These are phyloP conservation scores for Cyphomyrus plagiostoma DNA, from an alignment of 2,113 vertebrate species.

Conservation along the genomic window DNA sequence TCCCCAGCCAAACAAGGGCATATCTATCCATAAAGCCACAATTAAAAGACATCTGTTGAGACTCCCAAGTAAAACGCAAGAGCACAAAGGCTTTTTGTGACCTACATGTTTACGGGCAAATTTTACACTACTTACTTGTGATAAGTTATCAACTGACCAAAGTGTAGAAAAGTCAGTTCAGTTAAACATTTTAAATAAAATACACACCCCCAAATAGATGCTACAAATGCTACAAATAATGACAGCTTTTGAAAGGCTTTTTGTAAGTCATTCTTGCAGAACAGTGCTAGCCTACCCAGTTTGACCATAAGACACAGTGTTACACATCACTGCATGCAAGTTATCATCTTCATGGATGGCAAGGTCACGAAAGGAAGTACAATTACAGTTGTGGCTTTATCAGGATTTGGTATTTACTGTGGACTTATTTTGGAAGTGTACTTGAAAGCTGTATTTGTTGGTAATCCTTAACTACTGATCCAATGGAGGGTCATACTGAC, in stretches of 20 bases:
- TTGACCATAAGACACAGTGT: not conserved
- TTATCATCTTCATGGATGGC: not conserved
- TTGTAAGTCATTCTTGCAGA: not conserved
- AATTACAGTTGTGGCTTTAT: not conserved
- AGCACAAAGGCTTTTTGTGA: not conserved
- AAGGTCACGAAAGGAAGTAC: not conserved
- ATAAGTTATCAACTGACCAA: not conserved
- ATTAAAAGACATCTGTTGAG: not conserved
- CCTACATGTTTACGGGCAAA: not conserved
- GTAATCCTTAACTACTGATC: not conserved
- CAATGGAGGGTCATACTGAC: not conserved
- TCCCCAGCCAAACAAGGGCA: not conserved
- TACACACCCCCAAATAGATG: not conserved
- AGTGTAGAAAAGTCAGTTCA: not conserved
- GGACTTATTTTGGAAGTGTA: not conserved
- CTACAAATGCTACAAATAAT: not conserved
- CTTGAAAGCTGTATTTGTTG: not conserved
- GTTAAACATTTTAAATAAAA: not conserved
- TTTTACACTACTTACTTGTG: not conserved
- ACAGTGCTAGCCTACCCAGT: not conserved
- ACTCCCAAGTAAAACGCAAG: not conserved
- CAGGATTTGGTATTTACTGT: not conserved
- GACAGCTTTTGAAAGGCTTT: not conserved
- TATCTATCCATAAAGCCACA: not conserved
- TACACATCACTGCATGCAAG: not conserved